Base-by-base conservation (phyloP, 1,140 invertebrate genomes). In the Ctenoplectra terminalis region DNA sequence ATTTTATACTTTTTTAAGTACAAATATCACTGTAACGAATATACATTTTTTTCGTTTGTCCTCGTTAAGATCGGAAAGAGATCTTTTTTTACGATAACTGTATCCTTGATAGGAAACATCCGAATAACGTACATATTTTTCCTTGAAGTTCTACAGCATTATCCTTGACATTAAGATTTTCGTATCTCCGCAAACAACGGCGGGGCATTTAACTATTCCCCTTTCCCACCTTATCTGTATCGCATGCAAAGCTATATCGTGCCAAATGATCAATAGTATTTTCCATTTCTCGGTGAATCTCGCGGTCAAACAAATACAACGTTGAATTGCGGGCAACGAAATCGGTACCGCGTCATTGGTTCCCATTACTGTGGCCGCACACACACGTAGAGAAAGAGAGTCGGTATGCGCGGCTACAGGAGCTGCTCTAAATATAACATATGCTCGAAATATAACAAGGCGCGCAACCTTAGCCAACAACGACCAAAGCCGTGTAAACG, bases 391-490 rank as follows among this genome's bases (percentile, higher is more conserved):
- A 31, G 40, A 60, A 80, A 54, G 64, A 50, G 52, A 71, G 50
- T n/a, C 17, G 26, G 40, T 58, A 74, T 52, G 66, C 63, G 79
- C 52, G 48, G 61, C 17, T 73, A 78, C 70, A 82, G 84, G 89
- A 75, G 82, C 84, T 84, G 82, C 60, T 90, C 92, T 93, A 93
- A 93, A 93, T 88, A 91, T 93, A 93, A 92, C 90, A 84, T 84
- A 85, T 85, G 90, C 92, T 92, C 90, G 87, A 93, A 93, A 93
- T 93, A 93, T 92, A 92, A 93, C 91, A 88, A 90, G 88, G 89
- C 80, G 89, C 84, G 67, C 81, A 83, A 86, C 71, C 75, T 83
- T 87, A 83, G 85, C 54, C 70, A 80, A 69, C 54, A 43, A 60
- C 43, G 9, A 84, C 48, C 48, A 75, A 85, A 76, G 54, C 34